Conservation (phyloP, 2,113 vertebrate species). For the Catharus bicknelli region DNA sequence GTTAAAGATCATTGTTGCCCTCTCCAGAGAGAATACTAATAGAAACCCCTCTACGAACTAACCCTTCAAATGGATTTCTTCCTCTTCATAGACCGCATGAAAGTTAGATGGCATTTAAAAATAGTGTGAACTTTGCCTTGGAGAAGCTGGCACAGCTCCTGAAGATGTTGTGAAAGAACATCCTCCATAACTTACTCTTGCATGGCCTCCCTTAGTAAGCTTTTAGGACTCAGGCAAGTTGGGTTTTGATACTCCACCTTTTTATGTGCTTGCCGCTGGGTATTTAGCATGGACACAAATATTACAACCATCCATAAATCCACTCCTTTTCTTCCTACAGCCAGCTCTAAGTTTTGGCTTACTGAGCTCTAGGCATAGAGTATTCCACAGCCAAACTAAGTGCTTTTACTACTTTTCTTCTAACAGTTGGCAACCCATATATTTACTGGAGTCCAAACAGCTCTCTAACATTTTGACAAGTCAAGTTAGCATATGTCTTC, state of each 20-base stretch:
- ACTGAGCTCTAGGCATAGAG: neutral
- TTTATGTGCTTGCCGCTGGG: neutral
- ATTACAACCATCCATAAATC: neutral
- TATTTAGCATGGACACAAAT: neutral
- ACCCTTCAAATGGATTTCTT: neutral
- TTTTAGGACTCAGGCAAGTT: neutral
- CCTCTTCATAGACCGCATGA: neutral
- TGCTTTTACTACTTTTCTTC: neutral
- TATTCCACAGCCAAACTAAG: neutral
- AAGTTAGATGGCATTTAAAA: neutral
- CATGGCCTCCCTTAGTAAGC: neutral
- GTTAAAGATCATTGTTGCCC: neutral
- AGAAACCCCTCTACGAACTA: neutral
- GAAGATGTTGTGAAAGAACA: neutral
- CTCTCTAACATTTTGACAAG: neutral
- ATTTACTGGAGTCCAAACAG: neutral
- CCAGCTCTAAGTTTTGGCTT: neutral
- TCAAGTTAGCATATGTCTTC: neutral
- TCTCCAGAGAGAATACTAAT: neutral
- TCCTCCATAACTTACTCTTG: neutral
- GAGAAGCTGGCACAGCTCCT: neutral
- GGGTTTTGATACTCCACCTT: neutral
- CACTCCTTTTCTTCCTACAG: neutral
- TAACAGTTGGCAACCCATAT: neutral
- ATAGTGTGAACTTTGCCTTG: neutral